Base-by-base conservation (phyloP, 2,113 vertebrate species). In the Centrocercus urophasianus region DNA sequence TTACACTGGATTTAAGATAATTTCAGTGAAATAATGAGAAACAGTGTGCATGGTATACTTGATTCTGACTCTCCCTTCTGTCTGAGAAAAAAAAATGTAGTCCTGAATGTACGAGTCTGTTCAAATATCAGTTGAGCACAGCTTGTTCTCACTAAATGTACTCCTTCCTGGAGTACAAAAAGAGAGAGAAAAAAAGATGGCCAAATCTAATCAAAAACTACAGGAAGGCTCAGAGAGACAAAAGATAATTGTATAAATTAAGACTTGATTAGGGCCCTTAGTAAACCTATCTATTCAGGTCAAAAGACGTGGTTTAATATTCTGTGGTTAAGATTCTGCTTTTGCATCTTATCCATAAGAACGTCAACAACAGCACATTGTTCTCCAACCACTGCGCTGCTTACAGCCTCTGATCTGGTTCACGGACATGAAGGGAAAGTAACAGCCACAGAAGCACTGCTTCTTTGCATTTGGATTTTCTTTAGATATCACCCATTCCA, bases 251-350 rank as follows among this genome's bases (percentile, higher is more conserved):
- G 95, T 21, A 40, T 65, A 96, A 96, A 96, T 93, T 82, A 90
- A 88, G 93, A 88, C 32, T 83, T 89, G 83, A 96, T 95, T 95
- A 93, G 81, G 65, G 86, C 89, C 72, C 88, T 94, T 78, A 92
- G 69, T 80, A 95, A 96, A 77, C 83, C 94, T 94, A 95, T 92
- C 95, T 93, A 54, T 73, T 79, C 81, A 50, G 94, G 88, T 83
- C 92, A 91, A 92, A 96, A 89, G 93, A 82, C 89, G 89, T 95
- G 93, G 95, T 94, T 93, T 88, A 93, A 95, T 89, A 95, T 88
- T 89, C 79, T 83, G 92, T 76, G 94, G 93, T 87, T 96, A 75
- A 86, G 88, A 92, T 74, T 84, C 81, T 84, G 91, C 83, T n/a
- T 86, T 95, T 86, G 88, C 60, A 52, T 66, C 81, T 89, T 89